Base-by-base conservation (phyloP, 2,797 vertebrate genomes). In the Channa striata region DNA sequence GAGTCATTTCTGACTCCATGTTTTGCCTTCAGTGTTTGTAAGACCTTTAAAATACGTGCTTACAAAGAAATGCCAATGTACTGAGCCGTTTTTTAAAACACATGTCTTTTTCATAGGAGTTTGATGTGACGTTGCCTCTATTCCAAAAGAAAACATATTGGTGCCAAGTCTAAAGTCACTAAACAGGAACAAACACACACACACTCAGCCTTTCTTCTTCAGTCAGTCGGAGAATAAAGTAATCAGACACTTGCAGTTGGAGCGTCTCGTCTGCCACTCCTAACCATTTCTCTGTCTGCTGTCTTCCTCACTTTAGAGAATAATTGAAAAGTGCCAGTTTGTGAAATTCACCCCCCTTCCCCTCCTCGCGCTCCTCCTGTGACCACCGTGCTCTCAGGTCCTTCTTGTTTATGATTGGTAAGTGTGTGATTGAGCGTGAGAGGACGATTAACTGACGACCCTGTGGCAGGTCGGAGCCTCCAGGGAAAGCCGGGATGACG, bases 321-420 rank as follows among this genome's bases (percentile, higher is more conserved):
- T n/a, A 66, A 62, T 63, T 62, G 68, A 81, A 91, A 90, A 90
- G 91, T 93, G 91, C 87, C 90, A 56, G 79, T 85, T 85, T 73
- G 72, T 78, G 63, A 80, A 70, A 74, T 54, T 30, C 25, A 2
- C 25, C 25, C 25, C 25, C 25, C 25, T 30, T 30, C 25, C 73
- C 63, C 70, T 67, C 59, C 42, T 50, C 47, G 10, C 25, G 11
- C 36, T 67, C 54, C 57, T 1, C 54, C 57, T 1, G 46, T 66
- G 30, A 42, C 44, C 69, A 42, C 76, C 34, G 68, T 30, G 69
- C 78, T 67, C 69, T 82, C 81, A 10, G 19, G 73, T 87, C 82
- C 60, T 50, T 84, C 78, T 0, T 11, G 58, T 71, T 82, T 61
- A 49, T 43, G 73, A 75, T 76, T 74, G 77, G 57, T 81, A 75